Evolutionary conservation across 2,888 invertebrate genomes (phyloP).

Genomic region (Eupeodes luniger): DNA sequence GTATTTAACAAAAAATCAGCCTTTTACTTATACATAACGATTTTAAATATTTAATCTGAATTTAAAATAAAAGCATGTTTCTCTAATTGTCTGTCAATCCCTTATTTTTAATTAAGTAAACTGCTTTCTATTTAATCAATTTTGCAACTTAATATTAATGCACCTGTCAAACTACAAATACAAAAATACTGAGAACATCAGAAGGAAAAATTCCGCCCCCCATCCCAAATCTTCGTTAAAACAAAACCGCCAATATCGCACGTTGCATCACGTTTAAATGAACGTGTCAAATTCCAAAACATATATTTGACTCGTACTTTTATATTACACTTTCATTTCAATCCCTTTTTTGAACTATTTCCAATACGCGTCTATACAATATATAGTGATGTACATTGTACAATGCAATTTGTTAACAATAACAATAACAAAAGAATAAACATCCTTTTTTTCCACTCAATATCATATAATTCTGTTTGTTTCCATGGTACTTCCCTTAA

Average conservation of each 20-base stretch:
- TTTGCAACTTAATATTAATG: no score
- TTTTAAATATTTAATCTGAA: no score
- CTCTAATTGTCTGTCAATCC: no score
- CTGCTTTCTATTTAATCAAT: no score
- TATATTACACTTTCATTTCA: not conserved
- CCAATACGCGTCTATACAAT: not conserved
- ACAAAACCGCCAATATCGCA: slow-evolving; percentile 7
- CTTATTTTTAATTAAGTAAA: no score
- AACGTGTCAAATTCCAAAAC: slow-evolving; percentile 34
- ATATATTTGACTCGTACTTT: not conserved
- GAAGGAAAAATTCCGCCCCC: not conserved
- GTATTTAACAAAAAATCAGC: no score
- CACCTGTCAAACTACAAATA: no score
- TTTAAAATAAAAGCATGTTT: no score
- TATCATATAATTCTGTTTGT: slow-evolving; percentile 19
- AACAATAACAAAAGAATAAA: not conserved
- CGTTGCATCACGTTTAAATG: slow-evolving; percentile 4
- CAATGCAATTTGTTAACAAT: not conserved
- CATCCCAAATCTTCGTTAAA: not conserved
- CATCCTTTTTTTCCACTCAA: slow-evolving; percentile 14
- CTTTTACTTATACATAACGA: no score
- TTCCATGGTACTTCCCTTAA: slow-evolving; percentile 26
- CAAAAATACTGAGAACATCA: not conserved
- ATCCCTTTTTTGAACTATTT: not conserved
- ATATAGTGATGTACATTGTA: not conserved